These are phyloP conservation scores for Seriola dumerili DNA, from an alignment of 2,113 vertebrate genomes.

Conservation along the genomic window DNA sequence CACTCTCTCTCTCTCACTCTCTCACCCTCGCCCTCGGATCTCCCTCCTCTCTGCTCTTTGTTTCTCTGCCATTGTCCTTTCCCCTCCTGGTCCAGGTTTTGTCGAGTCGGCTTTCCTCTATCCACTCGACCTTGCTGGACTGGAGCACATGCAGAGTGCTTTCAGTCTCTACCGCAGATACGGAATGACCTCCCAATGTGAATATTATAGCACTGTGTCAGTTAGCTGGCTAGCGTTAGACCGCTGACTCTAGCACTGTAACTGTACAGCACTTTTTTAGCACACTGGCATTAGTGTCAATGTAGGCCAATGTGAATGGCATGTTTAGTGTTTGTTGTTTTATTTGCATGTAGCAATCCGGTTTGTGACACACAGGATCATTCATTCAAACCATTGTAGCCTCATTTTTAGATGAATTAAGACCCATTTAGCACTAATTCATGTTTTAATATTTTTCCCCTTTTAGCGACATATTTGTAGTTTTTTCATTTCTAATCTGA, in stretches of 20 bases:
- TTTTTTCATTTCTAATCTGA: constrained; percentile 43
- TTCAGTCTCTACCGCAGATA: constrained; percentile 89
- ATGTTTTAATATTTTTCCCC: constrained; percentile 21
- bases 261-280: constrained; percentile 24
- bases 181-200: constrained; percentile 87
- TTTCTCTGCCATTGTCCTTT: constrained; percentile 59
- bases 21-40: constrained; percentile 17
- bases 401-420: constrained; percentile 33
- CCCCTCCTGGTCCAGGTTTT: constrained; percentile 90
- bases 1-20: constrained; percentile 9
- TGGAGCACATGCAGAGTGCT: constrained; percentile 90
- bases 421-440: constrained; percentile 58
- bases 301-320: constrained; percentile 54
- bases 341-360: constrained; percentile 48
- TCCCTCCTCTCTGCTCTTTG: constrained; percentile 58
- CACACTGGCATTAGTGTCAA: constrained; percentile 46
- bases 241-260: constrained; percentile 46
- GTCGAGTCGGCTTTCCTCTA: constrained; percentile 94
- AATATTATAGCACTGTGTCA: constrained; percentile 71
- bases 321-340: constrained; percentile 48
- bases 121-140: constrained; percentile 93
- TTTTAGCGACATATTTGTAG: constrained; percentile 49
- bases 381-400: constrained; percentile 33
- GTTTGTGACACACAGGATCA: constrained; percentile 13
- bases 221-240: constrained; percentile 64